phyloP scores from a whole-genome alignment of 1,140 invertebrate species.

The Cecropterus lyciades region DNA sequence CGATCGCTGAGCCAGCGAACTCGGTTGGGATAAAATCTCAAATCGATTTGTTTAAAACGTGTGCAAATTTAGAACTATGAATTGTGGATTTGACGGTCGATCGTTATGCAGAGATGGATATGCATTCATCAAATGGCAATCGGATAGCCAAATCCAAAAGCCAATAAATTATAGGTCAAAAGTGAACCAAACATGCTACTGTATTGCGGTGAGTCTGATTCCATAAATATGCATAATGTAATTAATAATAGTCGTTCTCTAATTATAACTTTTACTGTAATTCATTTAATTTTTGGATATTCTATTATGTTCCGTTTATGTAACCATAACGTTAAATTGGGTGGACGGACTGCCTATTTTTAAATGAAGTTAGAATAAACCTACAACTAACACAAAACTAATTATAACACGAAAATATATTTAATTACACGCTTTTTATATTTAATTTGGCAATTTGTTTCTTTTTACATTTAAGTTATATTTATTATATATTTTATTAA shows the following conservation, averaged over 20 bases:
- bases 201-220: not conserved
- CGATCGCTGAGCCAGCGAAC: slow-evolving; percentile 20
- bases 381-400: no score
- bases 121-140: slow-evolving; percentile 13
- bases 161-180: slow-evolving; percentile 11
- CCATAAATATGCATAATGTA: not conserved
- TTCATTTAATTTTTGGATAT: no score
- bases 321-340: no score
- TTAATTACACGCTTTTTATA: no score
- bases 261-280: no score
- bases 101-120: slow-evolving; percentile 30
- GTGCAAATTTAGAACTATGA: slow-evolving; percentile 23
- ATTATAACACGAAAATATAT: no score
- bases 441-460: no score
- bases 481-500: no score
- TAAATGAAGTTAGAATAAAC: no score
- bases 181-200: not conserved
- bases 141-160: slow-evolving; percentile 20
- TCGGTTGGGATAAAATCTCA: slow-evolving; percentile 30
- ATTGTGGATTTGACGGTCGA: slow-evolving; percentile 6
- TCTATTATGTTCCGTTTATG: no score
- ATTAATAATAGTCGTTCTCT: not conserved
- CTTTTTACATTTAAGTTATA: no score
- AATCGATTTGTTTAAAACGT: slow-evolving; percentile 19
- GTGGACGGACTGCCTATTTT: no score